Percentiles rank a stretch among this genome's conserved stretches.
Conservation (phyloP, 2,888 invertebrate species). For the Eretmocerus hayati region DNA sequence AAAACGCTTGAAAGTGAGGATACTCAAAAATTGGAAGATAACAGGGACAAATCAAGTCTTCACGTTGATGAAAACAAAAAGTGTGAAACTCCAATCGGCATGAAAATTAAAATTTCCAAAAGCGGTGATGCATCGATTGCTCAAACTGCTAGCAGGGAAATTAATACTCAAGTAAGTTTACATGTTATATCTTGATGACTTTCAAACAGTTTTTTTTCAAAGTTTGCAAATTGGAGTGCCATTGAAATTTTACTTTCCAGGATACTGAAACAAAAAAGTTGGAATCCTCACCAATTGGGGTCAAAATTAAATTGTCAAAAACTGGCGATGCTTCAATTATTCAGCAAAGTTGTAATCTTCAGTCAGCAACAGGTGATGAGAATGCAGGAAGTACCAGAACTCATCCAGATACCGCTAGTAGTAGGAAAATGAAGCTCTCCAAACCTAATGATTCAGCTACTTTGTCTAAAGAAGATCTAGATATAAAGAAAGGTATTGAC, state of each 20-base stretch:
- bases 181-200: background rate
- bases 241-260: conserved; percentile 4
- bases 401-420: conserved; percentile 16
- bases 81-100: conserved; percentile 29
- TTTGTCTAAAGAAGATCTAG: conserved; percentile 28
- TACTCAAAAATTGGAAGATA: conserved; percentile 12
- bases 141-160: conserved; percentile 21
- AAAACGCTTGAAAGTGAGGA: conserved; percentile 24
- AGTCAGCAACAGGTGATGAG: background rate
- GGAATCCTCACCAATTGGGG: conserved; percentile 18
- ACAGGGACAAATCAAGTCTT: conserved; percentile 13
- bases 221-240: background rate
- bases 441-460: conserved; percentile 4
- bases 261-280: conserved; percentile 12
- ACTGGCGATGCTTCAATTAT: conserved; percentile 36
- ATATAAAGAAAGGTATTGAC: conserved; percentile 17
- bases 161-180: conserved; percentile 21
- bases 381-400: background rate
- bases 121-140: conserved; percentile 35
- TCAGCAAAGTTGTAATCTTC: background rate
- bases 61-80: conserved; percentile 29
- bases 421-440: conserved; percentile 9
- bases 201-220: background rate
- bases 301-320: conserved; percentile 23
- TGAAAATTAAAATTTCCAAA: conserved; percentile 40